Conservation (phyloP, 2,113 vertebrate genomes). For the Cynoglossus semilaevis region DNA sequence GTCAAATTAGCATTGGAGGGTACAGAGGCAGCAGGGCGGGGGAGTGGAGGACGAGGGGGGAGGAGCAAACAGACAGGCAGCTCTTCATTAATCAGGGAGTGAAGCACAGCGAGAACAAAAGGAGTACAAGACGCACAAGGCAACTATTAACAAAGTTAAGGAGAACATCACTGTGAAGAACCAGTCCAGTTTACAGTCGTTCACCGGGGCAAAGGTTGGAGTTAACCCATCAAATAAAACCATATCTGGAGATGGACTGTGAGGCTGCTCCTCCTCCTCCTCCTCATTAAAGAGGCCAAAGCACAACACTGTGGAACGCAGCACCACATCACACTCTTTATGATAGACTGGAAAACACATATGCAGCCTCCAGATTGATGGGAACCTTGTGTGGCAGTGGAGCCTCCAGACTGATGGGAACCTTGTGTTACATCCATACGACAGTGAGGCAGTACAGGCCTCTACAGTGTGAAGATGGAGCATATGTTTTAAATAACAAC, state of each 20-base stretch:
- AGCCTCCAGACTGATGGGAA: conserved; percentile 46
- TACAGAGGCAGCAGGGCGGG: conserved; percentile 30
- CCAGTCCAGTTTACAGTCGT: conserved; percentile 16
- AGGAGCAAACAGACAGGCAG: conserved; percentile 39
- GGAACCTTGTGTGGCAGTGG: conserved; percentile 41
- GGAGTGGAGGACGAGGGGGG: conserved; percentile 28
- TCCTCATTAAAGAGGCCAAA: conserved; percentile 30
- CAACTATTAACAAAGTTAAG: conserved; percentile 1
- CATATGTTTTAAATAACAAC: too few relatives aligned
- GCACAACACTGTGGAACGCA: conserved; percentile 18
- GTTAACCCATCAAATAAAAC: conserved; percentile 47
- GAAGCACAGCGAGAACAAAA: conserved; percentile 12
- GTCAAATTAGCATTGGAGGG: conserved; percentile 73
- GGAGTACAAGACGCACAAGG: conserved; percentile 10
- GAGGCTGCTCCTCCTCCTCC: conserved; percentile 30
- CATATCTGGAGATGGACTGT: conserved; percentile 46
- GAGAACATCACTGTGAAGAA: conserved; percentile 1
- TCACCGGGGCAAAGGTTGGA: conserved; percentile 29
- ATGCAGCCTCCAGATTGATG: conserved; percentile 42
- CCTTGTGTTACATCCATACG: conserved; percentile 19
- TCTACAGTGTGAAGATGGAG: neutral
- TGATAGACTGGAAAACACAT: conserved; percentile 44
- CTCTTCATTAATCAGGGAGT: conserved; percentile 50
- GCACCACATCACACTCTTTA: conserved; percentile 17
- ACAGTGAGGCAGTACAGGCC: neutral